A percentile compares a stretch with the other conserved stretches of the same genome.
Evolutionary conservation across 2,113 vertebrate genomes (phyloP).

Genomic region (Aleadryas rufinucha): DNA sequence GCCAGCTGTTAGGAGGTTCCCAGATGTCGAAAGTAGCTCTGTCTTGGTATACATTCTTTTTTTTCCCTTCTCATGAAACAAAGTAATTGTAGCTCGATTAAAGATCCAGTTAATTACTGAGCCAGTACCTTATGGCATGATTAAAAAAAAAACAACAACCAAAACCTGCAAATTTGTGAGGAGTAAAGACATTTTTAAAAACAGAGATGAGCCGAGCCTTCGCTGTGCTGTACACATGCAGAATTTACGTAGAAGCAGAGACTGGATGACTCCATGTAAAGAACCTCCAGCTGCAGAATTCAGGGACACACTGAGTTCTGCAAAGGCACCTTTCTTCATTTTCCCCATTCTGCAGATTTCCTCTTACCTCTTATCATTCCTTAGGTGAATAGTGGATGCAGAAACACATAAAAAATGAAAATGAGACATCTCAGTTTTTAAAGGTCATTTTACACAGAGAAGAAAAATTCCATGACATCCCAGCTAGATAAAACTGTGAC

Average conservation of each 20-base stretch:
- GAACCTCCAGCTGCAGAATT: not conserved
- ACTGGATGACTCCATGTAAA: not conserved
- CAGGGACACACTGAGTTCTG: not conserved
- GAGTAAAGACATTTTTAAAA: slow-evolving; percentile 3
- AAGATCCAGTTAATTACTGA: slow-evolving; percentile 80
- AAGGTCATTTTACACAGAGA: not conserved
- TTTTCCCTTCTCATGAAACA: slow-evolving; percentile 67
- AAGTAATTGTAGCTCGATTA: slow-evolving; percentile 80
- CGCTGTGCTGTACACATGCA: accelerated
- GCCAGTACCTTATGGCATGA: slow-evolving; percentile 69
- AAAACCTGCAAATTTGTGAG: slow-evolving; percentile 26
- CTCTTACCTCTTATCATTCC: not conserved
- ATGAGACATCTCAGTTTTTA: not conserved
- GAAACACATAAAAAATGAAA: not conserved
- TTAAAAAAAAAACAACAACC: not conserved
- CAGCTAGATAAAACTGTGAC: not conserved
- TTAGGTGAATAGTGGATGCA: not conserved
- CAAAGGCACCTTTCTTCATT: not conserved
- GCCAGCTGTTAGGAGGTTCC: slow-evolving; percentile 82
- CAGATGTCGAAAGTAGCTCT: slow-evolving; percentile 80
- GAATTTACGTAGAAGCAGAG: not conserved
- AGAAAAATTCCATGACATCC: not conserved
- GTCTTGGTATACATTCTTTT: slow-evolving; percentile 67
- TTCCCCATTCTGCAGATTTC: not conserved
- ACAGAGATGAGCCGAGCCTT: not conserved